These are phyloP conservation scores for Epiblema foenella DNA, from an alignment of 2,888 invertebrate genomes.

Conservation along the genomic window DNA sequence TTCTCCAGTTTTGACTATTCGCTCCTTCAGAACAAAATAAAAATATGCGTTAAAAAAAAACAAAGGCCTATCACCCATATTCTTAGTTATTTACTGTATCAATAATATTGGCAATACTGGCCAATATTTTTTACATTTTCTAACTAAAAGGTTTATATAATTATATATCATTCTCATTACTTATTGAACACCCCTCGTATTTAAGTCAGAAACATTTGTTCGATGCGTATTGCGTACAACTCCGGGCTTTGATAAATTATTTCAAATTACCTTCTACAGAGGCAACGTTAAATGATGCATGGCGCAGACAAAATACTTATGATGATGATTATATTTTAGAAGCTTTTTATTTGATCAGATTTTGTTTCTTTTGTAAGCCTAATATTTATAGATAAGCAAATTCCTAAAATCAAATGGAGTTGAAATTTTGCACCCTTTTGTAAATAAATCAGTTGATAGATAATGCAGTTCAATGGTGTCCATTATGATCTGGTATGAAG, in stretches of 20 bases:
- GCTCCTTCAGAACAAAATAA: too few species aligned
- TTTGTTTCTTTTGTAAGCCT: not conserved
- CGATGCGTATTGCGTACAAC: not conserved
- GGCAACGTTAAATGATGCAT: conserved; percentile 18
- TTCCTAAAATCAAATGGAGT: not conserved
- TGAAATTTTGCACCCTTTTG: not conserved
- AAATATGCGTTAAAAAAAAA: too few species aligned
- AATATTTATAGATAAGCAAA: too few species aligned
- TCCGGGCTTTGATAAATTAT: conserved; percentile 10
- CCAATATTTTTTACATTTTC: too few species aligned
- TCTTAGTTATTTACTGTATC: too few species aligned
- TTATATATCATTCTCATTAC: too few species aligned
- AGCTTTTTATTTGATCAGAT: not conserved
- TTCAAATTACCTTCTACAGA: conserved; percentile 19
- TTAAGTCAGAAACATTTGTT: not conserved
- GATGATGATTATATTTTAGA: not conserved
- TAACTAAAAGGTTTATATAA: too few species aligned
- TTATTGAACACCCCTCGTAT: too few species aligned
- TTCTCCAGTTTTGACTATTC: too few species aligned
- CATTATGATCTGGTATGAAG: not conserved
- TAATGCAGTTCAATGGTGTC: not conserved
- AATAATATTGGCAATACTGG: too few species aligned
- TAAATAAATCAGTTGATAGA: too few species aligned
- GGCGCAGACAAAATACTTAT: not conserved
- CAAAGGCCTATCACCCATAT: too few species aligned